Conservation (phyloP, 2,113 vertebrate genomes). For the Edolisoma coerulescens region DNA sequence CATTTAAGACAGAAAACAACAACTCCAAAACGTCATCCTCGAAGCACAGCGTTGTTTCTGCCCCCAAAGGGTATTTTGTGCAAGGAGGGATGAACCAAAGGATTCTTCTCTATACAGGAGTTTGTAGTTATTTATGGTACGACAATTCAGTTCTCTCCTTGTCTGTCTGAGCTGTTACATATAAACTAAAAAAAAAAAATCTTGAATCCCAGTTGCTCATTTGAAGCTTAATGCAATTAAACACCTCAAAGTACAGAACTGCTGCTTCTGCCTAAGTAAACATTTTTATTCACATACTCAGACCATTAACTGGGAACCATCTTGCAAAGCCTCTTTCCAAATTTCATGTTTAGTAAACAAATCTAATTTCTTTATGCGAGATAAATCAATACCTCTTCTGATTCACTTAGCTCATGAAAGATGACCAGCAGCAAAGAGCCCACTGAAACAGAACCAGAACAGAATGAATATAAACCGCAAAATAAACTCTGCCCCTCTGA, state of each 20-base stretch:
- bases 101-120: background rate
- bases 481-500: background rate
- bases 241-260: background rate
- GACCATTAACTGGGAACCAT: background rate
- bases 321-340: background rate
- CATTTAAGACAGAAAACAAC: background rate
- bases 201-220: background rate
- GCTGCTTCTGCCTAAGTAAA: background rate
- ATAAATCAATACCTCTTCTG: background rate
- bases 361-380: background rate
- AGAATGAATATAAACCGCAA: background rate
- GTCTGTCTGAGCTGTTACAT: background rate
- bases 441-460: background rate
- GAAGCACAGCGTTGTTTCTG: background rate
- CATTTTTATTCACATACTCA: background rate
- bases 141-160: background rate
- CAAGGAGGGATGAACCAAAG: background rate
- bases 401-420: background rate
- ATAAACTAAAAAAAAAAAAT: background rate
- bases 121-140: background rate
- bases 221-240: slow-evolving; percentile 1
- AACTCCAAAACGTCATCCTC: background rate
- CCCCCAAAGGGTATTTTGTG: background rate
- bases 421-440: background rate
- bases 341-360: background rate